Percentiles rank a stretch among this genome's conserved stretches.
These are phyloP conservation scores for Aphelocoma coerulescens DNA, from an alignment of 2,113 vertebrate species.

Conservation along the genomic window DNA sequence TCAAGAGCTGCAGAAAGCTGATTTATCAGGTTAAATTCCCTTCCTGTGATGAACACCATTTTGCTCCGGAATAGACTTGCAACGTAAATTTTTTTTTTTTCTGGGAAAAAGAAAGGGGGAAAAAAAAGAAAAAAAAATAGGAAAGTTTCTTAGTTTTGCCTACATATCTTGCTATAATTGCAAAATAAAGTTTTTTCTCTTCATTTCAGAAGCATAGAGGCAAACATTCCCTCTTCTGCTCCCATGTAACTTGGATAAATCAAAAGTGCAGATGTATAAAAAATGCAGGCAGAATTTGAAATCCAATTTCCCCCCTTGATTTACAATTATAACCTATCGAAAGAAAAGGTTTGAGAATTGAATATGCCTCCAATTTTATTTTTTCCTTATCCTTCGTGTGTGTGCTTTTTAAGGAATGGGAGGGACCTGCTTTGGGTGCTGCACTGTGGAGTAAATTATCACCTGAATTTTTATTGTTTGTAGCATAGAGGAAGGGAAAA, in stretches of 20 bases:
- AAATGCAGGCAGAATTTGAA: background rate
- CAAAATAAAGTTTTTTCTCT: background rate
- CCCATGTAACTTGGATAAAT: background rate
- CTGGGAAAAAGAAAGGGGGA: background rate
- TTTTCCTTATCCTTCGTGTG: background rate
- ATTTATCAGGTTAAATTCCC: background rate
- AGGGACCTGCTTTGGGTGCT: background rate
- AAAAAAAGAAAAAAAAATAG: background rate
- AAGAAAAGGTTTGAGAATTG: background rate
- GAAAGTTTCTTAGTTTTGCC: background rate
- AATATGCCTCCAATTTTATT: background rate
- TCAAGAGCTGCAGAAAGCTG: background rate
- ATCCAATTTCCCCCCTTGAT: background rate
- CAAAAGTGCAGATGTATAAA: background rate
- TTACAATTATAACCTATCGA: background rate
- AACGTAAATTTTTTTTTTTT: background rate
- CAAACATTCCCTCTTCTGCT: background rate
- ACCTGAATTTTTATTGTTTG: background rate
- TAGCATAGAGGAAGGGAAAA: background rate
- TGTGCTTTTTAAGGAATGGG: background rate
- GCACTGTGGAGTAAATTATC: fast-evolving
- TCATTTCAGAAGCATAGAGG: background rate
- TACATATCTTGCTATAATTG: background rate
- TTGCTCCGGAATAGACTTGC: background rate
- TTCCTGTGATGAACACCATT: background rate